Evolutionary conservation across 35 echinoderm and acorn worm species (phyloP).

Genomic region (Heliocidaris erythrogramma): DNA sequence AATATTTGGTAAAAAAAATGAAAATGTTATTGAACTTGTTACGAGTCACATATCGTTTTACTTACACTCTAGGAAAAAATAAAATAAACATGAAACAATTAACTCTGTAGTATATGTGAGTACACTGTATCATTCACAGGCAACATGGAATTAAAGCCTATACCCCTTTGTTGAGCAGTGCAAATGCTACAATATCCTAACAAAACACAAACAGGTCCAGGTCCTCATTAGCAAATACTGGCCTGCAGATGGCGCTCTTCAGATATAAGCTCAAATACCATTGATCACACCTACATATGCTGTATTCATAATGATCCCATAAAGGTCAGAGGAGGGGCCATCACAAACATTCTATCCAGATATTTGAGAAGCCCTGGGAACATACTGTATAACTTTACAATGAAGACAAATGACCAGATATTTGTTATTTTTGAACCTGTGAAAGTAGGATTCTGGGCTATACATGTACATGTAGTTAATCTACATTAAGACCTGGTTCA

Average conservation of each 20-base stretch:
- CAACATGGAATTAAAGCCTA: neutral
- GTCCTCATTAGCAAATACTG: neutral
- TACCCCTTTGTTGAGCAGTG: neutral
- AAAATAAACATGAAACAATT: no score
- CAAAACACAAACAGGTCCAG: neutral
- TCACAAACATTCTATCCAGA: neutral
- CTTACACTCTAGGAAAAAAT: no score
- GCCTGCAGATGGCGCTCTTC: neutral
- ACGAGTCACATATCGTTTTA: no score
- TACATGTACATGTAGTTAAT: no score
- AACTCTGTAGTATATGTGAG: no score
- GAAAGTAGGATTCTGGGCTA: neutral
- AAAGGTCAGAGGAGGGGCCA: neutral
- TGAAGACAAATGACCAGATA: conserved; percentile 4
- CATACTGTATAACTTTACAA: conserved; percentile 3
- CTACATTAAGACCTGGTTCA: neutral
- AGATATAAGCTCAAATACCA: neutral
- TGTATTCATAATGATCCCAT: neutral
- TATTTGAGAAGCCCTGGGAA: neutral
- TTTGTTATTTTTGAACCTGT: neutral
- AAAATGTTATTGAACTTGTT: no score
- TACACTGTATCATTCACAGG: no score
- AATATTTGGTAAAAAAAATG: no score
- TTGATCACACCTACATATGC: neutral
- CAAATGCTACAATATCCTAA: neutral